Evolutionary conservation across 1,140 invertebrate genomes (phyloP), one percentile per base, ranked within the genome.

Genomic region (Monomorium pharaonis): DNA sequence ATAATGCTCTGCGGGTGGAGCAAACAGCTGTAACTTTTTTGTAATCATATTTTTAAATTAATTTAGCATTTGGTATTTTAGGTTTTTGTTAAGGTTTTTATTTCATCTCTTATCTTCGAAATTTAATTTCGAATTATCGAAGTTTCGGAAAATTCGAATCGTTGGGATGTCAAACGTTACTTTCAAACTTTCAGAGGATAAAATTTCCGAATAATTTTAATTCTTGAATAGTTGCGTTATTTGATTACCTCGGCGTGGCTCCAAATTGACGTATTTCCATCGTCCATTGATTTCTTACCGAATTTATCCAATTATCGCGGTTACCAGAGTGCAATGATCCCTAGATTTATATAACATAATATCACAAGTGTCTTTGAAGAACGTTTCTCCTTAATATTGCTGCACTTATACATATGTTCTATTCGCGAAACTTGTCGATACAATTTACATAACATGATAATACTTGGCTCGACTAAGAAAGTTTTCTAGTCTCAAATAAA

Each of bases 301-400:
- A 67, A 78, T 51, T 76, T 54, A 30, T 70, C 12, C 24, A 56
- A 56, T 81, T 81, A 81, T 1, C 16, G 47, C 49, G 24, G 24
- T 81, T 72, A 56, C 27, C 21, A 7, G 49, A 81, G 78, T 58
- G 78, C 65, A 81, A 72, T 72, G 78, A 81, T 81, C 78, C n/a
- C 10, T n/a, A 44, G 24, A 12, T 49, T 21, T 42, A 44, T 60
- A 80, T 18, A 78, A 54, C 21, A 24, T 51, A 6, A 51, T 51
- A 5, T 69, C 69, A 67, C n/a, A 24, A 67, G 24, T 42, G 5
- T 44, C 33, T 65, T 47, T 27, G 4, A 49, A 49, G 27, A 67
- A 37, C 5, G 4, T 49, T 54, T 67, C 44, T 30, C 7, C 9
- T 69, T 37, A 16, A 60, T 24, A 67, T 56, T 42, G 21, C 18